phyloP scores from a whole-genome alignment of 2,113 vertebrate species.

The Phaethornis superciliosus region DNA sequence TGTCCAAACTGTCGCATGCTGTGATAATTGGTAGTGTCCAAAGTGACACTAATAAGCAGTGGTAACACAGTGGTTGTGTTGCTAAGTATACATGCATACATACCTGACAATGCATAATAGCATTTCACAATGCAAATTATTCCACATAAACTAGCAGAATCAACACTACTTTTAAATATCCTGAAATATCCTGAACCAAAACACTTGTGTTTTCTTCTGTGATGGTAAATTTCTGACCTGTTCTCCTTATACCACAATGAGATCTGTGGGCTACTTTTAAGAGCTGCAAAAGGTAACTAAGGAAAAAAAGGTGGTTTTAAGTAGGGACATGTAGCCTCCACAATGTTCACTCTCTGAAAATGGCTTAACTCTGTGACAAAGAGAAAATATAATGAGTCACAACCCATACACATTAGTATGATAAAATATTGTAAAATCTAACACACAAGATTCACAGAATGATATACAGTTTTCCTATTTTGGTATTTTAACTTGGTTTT shows the following conservation, averaged over 20 bases:
- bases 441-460: not conserved
- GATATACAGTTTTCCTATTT: not conserved
- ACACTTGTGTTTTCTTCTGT: not conserved
- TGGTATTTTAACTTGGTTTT: not conserved
- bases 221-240: not conserved
- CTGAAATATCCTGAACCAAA: not conserved
- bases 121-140: not conserved
- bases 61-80: not conserved
- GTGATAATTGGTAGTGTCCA: not conserved
- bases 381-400: not conserved
- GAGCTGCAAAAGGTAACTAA: not conserved
- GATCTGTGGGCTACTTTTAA: not conserved
- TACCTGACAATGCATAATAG: not conserved
- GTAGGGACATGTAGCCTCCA: not conserved
- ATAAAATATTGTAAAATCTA: not conserved
- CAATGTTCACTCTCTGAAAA: not conserved
- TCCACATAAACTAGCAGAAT: not conserved
- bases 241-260: not conserved
- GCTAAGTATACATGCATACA: not conserved
- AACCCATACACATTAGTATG: not conserved
- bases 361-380: not conserved
- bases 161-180: not conserved
- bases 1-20: not conserved
- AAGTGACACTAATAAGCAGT: not conserved
- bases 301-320: not conserved